Evolutionary conservation across 2,888 invertebrate genomes (phyloP).

Genomic region (Xestoiulus laeticollis): DNA sequence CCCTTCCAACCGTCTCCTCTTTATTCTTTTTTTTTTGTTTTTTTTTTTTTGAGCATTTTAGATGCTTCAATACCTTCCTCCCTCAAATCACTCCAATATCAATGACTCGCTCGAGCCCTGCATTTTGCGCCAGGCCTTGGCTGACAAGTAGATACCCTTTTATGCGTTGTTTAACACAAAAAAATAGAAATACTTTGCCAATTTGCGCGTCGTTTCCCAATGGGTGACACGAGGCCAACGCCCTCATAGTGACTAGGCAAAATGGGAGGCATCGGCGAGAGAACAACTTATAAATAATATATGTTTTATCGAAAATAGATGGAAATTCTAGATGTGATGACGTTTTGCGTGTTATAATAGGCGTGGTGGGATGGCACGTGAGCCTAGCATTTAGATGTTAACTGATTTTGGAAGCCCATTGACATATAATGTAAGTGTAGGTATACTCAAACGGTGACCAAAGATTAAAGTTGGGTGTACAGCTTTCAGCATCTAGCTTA

Average conservation of each 20-base stretch:
- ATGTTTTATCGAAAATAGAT: constrained; percentile 18
- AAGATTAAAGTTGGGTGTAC: not conserved
- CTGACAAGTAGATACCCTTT: constrained; percentile 26
- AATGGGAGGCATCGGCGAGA: not conserved
- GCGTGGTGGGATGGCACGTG: not conserved
- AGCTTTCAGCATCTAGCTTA: not conserved
- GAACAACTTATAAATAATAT: not conserved
- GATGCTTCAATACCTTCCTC: constrained; percentile 18
- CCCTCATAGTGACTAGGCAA: constrained; percentile 3
- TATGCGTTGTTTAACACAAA: constrained; percentile 17
- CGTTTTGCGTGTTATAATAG: not conserved
- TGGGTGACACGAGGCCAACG: constrained; percentile 10
- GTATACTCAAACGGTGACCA: not conserved
- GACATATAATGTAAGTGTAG: too few relatives aligned
- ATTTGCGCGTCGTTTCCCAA: constrained; percentile 26
- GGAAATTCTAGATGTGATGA: constrained; percentile 13
- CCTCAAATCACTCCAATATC: constrained; percentile 44
- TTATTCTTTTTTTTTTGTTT: constrained; percentile 8
- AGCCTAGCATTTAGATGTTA: not conserved
- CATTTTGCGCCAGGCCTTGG: not conserved
- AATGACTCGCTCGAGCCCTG: not conserved
- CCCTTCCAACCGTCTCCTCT: not conserved
- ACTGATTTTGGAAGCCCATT: not conserved
- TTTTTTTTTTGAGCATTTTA: constrained; percentile 6
- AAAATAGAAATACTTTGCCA: constrained; percentile 5